These are phyloP conservation scores for Tokudaia muenninki DNA, from an alignment of 2,797 vertebrate genomes.

Conservation along the genomic window DNA sequence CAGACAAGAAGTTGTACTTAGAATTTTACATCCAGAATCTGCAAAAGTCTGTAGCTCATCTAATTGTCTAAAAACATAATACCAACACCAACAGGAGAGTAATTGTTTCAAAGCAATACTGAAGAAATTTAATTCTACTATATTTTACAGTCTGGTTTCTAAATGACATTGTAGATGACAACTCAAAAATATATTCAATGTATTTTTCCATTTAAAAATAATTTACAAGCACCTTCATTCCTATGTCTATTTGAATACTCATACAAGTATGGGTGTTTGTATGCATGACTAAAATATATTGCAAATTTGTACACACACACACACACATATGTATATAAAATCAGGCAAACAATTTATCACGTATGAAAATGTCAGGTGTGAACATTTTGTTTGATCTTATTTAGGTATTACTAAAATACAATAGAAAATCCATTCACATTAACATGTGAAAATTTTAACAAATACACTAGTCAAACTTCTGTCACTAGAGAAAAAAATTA, in stretches of 20 bases:
- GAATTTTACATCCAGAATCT: neutral
- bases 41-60: neutral
- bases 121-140: neutral
- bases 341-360: neutral
- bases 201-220: constrained; percentile 37
- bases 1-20: constrained; percentile 11
- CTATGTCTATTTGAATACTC: neutral
- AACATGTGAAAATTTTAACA: neutral
- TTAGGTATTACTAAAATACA: neutral
- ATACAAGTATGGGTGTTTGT: neutral
- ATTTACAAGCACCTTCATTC: neutral
- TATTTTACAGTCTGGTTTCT: neutral
- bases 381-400: neutral
- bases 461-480: neutral
- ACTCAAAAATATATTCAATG: constrained; percentile 7
- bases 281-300: neutral
- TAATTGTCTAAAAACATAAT: neutral
- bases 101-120: neutral
- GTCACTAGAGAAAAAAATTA: neutral
- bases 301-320: too few relatives aligned
- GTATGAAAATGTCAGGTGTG: neutral
- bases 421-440: neutral
- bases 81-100: neutral
- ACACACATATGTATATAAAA: too few relatives aligned
- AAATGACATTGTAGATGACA: neutral